Conservation (phyloP, 2,888 invertebrate genomes). For the Campoplex capitator region DNA sequence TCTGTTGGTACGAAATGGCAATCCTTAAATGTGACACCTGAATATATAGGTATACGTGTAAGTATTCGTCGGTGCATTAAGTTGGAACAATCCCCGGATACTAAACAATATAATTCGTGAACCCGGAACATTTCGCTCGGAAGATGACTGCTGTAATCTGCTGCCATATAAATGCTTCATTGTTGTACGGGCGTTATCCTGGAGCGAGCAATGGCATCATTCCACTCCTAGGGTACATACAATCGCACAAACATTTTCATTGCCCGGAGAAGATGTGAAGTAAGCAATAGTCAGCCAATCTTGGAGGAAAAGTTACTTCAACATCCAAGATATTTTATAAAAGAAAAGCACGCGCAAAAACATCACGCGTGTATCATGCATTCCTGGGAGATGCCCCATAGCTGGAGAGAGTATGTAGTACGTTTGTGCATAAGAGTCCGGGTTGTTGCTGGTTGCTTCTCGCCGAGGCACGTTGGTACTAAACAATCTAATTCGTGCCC, state of each 20-base stretch:
- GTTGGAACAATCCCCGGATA: constrained; percentile 29
- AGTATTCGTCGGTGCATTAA: constrained; percentile 1
- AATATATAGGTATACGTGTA: constrained; percentile 2
- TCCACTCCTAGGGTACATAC: not conserved
- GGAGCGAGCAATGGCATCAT: not conserved
- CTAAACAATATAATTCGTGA: constrained; percentile 64
- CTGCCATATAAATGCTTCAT: constrained; percentile 28
- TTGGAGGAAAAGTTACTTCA: constrained; percentile 5
- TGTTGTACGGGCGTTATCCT: constrained; percentile 8
- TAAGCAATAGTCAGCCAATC: constrained; percentile 42
- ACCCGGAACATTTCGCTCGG: constrained; percentile 31
- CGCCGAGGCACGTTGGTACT: constrained; percentile 63
- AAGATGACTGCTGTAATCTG: constrained; percentile 46
- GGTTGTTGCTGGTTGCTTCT: constrained; percentile 34
- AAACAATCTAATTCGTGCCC: constrained; percentile 69
- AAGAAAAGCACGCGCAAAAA: constrained; percentile 14
- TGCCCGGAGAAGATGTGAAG: not conserved
- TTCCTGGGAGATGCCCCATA: constrained; percentile 35
- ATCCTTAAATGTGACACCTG: constrained; percentile 20
- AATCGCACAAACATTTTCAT: constrained; percentile 4
- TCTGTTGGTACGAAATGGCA: constrained; percentile 10
- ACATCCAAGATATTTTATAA: constrained; percentile 31
- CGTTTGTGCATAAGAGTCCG: constrained; percentile 3
- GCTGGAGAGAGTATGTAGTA: not conserved
- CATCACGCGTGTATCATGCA: constrained; percentile 38